A percentile compares a stretch with the other conserved stretches of the same genome.
These are phyloP conservation scores for Oxyura jamaicensis DNA, from an alignment of 2,113 vertebrate species.

Conservation along the genomic window DNA sequence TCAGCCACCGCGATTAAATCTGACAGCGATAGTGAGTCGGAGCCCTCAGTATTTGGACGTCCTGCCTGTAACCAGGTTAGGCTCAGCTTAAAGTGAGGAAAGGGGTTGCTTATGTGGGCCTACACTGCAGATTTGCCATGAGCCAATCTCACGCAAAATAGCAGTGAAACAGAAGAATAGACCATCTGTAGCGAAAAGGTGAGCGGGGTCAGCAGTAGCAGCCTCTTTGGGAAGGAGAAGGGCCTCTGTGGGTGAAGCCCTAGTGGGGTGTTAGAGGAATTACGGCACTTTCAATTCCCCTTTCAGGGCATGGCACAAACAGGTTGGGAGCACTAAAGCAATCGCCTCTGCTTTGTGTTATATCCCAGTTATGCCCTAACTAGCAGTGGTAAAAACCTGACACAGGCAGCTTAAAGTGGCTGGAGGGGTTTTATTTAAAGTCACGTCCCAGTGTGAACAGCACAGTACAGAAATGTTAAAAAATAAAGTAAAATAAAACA, in stretches of 20 bases:
- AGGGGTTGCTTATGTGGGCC: background rate
- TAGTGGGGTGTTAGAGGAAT: background rate
- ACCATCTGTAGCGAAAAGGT: background rate
- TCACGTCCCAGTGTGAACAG: background rate
- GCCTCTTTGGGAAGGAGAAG: background rate
- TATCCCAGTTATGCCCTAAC: background rate
- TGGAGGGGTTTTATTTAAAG: background rate
- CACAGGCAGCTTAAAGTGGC: background rate
- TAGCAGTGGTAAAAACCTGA: background rate
- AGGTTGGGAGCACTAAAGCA: background rate
- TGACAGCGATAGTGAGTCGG: accelerated
- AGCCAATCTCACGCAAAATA: too few relatives aligned
- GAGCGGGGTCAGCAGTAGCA: background rate
- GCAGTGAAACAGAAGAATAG: background rate
- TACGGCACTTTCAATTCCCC: background rate
- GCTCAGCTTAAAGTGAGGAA: background rate
- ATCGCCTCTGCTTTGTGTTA: background rate
- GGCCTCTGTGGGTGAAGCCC: background rate
- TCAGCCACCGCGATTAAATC: background rate
- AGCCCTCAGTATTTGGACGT: background rate
- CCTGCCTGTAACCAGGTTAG: accelerated
- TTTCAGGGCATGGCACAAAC: background rate
- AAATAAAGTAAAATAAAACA: too few relatives aligned
- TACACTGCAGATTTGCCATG: too few relatives aligned
- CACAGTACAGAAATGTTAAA: background rate